Percentiles rank a stretch among this genome's conserved stretches.
Conservation (phyloP, 2,797 vertebrate genomes). For the Bryconaethiops microstoma region DNA sequence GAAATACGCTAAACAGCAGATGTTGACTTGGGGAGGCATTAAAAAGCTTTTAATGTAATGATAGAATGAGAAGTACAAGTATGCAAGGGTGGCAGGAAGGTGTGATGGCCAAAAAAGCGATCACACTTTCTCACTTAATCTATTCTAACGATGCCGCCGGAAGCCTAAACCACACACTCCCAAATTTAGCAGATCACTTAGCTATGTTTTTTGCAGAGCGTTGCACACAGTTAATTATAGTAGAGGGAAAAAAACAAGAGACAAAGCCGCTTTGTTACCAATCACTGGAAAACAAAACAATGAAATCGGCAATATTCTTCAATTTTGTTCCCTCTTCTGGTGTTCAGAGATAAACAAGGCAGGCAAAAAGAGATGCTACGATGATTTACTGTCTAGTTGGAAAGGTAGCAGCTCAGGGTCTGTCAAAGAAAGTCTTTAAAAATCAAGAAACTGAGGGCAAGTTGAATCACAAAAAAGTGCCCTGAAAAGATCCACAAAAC, state of each 20-base stretch:
- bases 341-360: constrained; percentile 47
- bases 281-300: constrained; percentile 42
- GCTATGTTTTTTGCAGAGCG: not conserved
- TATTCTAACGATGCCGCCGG: not conserved
- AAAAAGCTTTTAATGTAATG: constrained; percentile 27
- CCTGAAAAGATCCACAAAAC: not conserved
- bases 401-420: constrained; percentile 9
- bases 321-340: constrained; percentile 15
- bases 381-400: constrained; percentile 35
- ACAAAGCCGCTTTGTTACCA: constrained; percentile 15
- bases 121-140: constrained; percentile 11
- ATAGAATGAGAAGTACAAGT: constrained; percentile 27
- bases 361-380: constrained; percentile 39
- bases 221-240: constrained; percentile 25
- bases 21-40: not conserved
- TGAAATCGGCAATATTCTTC: constrained; percentile 25
- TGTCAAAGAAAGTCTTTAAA: constrained; percentile 25
- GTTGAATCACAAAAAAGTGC: not conserved
- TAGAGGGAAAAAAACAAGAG: constrained; percentile 8
- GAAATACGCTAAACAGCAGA: constrained; percentile 1
- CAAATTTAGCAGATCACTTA: constrained; percentile 12
- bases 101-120: constrained; percentile 15
- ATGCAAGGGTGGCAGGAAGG: constrained; percentile 28
- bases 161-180: constrained; percentile 29
- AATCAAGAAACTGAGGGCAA: too few species aligned